Evolutionary conservation across 1,140 invertebrate species (phyloP), one percentile per base, ranked within the genome.

Genomic region (Monochamus saltuarius): DNA sequence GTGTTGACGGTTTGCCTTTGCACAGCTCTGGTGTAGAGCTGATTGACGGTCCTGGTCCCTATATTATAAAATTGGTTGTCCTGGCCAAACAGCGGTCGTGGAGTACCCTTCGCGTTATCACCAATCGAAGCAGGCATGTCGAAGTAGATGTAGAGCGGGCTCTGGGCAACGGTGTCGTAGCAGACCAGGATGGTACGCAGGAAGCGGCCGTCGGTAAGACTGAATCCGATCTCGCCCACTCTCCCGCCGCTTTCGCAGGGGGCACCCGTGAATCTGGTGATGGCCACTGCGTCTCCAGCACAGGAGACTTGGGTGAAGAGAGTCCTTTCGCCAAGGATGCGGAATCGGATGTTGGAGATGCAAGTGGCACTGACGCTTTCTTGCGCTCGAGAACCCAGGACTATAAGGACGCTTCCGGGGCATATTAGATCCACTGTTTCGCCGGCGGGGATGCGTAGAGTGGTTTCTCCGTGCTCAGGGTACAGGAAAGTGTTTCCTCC

Each of bases 161-260:
- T 50, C 40, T 71, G 63, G 9, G 39, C 40, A 4, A 14, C 16
- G 16, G 66, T 45, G 62, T 75, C 70, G 47, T 69, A 75, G 60
- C 73, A 77, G 14, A 72, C 34, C 7, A 16, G 22, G 8, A 75
- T 73, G 17, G 64, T 54, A 17, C 38, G 61, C 10, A 72, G 40
- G 54, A 75, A 75, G 7, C 55, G 35, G 16, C 47, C 8, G 16
- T 55, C 47, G 14, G 64, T 35, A 8, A 70, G 19, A 6, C 54
- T 19, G 50, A 75, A 78, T 19, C 75, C 77, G 19, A 77, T 73
- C 65, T 73, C 73, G 9, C 70, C 65, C 50, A 68, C 58, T 45
- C 39, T 39, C 8, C 59, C 45, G 53, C 80, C 83, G 0, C 78
- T 81, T 0, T 75, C 68, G 8, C 60, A 66, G 16, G 9, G 57